Evolutionary conservation across 2,888 invertebrate species (phyloP).

Genomic region (Rapana venosa): DNA sequence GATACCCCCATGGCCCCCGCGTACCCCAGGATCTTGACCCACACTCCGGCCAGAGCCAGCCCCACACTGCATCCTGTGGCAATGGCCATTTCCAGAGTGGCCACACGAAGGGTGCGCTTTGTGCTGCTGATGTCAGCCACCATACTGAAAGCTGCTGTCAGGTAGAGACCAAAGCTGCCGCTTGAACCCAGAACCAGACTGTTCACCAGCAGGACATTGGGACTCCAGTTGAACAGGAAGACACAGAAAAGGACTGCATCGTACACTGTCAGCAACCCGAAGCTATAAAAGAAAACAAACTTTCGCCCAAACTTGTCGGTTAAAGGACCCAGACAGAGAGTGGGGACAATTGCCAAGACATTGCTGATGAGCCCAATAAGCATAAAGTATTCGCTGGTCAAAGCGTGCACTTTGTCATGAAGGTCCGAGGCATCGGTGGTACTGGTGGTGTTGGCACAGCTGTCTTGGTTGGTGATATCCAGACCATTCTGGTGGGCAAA

Average conservation of each 20-base stretch:
- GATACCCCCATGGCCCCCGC: slow-evolving; percentile 43
- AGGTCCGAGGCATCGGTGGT: background rate
- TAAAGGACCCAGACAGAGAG: background rate
- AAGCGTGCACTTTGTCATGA: background rate
- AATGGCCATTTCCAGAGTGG: slow-evolving; percentile 46
- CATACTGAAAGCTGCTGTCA: slow-evolving; percentile 50
- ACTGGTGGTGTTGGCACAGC: background rate
- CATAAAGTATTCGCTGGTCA: background rate
- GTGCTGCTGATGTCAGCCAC: slow-evolving; percentile 53
- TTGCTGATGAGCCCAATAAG: slow-evolving; percentile 4
- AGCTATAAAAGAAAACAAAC: background rate
- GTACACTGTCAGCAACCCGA: background rate
- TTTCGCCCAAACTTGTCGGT: slow-evolving; percentile 33
- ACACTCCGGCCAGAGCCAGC: slow-evolving; percentile 39
- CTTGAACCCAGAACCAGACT: slow-evolving; percentile 48
- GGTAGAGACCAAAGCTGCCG: slow-evolving; percentile 48
- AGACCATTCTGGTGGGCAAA: background rate
- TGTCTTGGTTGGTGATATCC: background rate
- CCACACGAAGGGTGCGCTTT: slow-evolving; percentile 47
- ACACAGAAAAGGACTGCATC: slow-evolving; percentile 43
- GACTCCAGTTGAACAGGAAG: slow-evolving; percentile 18
- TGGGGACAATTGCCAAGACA: slow-evolving; percentile 2
- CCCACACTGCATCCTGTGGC: slow-evolving; percentile 42
- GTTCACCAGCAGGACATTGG: slow-evolving; percentile 45
- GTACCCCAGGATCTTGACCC: slow-evolving; percentile 46